Conservation (phyloP, 30 jellyfish, hydroid and myxozoan species). For the Hydractinia echinata region DNA sequence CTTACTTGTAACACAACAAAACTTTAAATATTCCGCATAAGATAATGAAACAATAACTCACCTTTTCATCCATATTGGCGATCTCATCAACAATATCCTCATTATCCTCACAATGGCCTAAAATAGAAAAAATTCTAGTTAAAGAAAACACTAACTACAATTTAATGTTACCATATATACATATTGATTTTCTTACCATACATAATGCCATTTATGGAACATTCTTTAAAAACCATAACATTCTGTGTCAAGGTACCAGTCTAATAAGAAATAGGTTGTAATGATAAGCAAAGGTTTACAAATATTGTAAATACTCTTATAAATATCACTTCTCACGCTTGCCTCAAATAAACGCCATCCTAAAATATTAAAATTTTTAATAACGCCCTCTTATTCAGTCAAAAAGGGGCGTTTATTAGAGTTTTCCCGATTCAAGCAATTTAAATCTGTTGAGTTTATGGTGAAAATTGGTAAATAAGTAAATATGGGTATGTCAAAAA, state of each 20-base stretch:
- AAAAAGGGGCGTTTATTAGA: too few relatives aligned
- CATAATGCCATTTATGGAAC: slow-evolving; percentile 82
- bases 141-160: too few relatives aligned
- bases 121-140: not conserved
- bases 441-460: too few relatives aligned
- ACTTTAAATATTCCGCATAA: not conserved
- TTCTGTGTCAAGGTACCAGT: slow-evolving; percentile 98
- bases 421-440: too few relatives aligned
- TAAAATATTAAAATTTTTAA: too few relatives aligned
- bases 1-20: not conserved
- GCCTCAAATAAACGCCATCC: too few relatives aligned
- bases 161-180: not conserved
- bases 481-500: too few relatives aligned
- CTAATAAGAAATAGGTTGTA: slow-evolving; percentile 23
- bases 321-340: too few relatives aligned
- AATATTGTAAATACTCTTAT: too few relatives aligned
- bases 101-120: not conserved
- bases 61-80: not conserved
- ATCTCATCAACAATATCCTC: not conserved
- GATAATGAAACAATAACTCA: not conserved
- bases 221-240: slow-evolving; percentile 91
- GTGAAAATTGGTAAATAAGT: too few relatives aligned
- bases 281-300: too few relatives aligned
- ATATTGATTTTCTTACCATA: slow-evolving; percentile 52
- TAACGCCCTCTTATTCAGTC: too few relatives aligned